These are phyloP conservation scores for Cavia aperea DNA, from an alignment of 2,113 vertebrate genomes.

Conservation along the genomic window DNA sequence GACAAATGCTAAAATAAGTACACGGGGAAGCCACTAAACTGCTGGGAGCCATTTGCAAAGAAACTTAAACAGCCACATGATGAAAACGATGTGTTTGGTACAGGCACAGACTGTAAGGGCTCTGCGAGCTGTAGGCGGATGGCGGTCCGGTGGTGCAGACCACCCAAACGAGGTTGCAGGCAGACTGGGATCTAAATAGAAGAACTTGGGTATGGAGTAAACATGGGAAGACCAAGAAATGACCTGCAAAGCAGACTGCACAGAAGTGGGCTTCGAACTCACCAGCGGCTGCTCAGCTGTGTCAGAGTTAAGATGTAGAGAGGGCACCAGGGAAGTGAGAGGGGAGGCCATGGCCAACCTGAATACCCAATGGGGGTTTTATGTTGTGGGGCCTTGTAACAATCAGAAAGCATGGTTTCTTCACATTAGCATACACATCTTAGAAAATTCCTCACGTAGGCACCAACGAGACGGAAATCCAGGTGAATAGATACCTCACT, in stretches of 20 bases:
- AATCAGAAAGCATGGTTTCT: background rate
- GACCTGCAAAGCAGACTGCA: background rate
- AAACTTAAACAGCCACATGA: background rate
- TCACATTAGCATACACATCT: background rate
- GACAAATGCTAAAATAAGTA: slow-evolving; percentile 32
- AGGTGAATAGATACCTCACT: background rate
- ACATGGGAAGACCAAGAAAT: background rate
- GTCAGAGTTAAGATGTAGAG: background rate
- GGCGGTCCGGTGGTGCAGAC: too few relatives aligned
- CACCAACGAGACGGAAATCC: background rate
- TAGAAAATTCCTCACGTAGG: background rate
- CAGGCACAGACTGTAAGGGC: background rate
- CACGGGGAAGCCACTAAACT: background rate
- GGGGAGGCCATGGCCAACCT: background rate
- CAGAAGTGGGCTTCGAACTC: background rate
- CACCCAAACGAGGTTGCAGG: background rate
- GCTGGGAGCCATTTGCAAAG: slow-evolving; percentile 2
- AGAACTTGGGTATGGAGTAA: background rate
- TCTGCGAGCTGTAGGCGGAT: background rate
- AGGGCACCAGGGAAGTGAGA: background rate
- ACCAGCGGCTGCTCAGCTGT: fast-evolving
- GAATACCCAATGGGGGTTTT: background rate
- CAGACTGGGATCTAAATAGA: background rate
- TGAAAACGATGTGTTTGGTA: background rate
- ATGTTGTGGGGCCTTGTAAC: background rate